Base-by-base conservation (phyloP, 2,888 invertebrate species). In the Brachylomia viminalis region DNA sequence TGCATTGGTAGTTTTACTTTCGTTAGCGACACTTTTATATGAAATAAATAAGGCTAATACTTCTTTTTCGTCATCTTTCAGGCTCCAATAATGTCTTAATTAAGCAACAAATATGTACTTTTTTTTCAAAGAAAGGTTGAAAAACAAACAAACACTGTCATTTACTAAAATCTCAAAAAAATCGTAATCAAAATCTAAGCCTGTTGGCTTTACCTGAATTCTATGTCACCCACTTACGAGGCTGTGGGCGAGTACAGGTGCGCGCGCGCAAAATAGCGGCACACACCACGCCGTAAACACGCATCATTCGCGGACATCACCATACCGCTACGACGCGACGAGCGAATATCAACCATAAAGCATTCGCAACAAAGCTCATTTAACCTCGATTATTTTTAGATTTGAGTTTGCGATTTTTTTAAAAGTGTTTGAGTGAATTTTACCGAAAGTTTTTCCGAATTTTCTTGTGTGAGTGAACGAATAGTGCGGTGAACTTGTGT, bases 261-360 rank as follows among this genome's bases (percentile, higher is more conserved):
- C 91, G 91, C 90, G 64, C 82, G 93, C 93, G 95, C 96, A 95
- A 95, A 95, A 88, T 92, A 90, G 91, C 93, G 92, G 94, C 93
- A 92, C 86, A 86, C 92, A 92, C 92, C 91, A 89, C 87, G 92
- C 92, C 88, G 94, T 91, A 45, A 89, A 91, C 95, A 96, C 96
- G 96, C 94, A 90, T 92, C 87, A 80, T 79, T 84, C 87, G 88
- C 84, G 88, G 83, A 75, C 74, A 81, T 82, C 73, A 69, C 54
- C 72, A 68, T 75, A 62, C 54, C 61, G 33, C 61, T 38, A 56
- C 56, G 17, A 76, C 71, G 61, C 56, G 17, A 76, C 71, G 61
- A 83, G 89, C 89, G 81, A 92, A 80, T 86, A 82, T 80, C 86
- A 75, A 90, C 92, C 86, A 84, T 92, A 91, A 78, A 27, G 0